Conservation (phyloP, 2,113 vertebrate species). For the Neofelis nebulosa region DNA sequence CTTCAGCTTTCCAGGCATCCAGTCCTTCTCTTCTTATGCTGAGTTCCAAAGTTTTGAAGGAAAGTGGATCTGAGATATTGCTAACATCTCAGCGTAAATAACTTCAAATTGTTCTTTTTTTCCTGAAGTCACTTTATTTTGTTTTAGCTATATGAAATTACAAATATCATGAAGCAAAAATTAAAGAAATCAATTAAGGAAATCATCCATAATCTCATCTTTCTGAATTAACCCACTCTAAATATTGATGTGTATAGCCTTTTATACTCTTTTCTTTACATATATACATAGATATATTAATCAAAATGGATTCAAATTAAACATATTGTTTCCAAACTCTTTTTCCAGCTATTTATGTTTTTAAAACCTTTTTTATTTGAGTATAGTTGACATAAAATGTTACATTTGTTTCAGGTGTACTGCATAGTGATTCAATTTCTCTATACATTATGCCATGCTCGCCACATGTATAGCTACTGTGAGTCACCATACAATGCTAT, state of each 20-base stretch:
- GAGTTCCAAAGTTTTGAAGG: not conserved
- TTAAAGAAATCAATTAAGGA: not conserved
- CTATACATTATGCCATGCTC: not conserved
- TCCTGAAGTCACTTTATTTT: not conserved
- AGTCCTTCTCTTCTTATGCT: conserved; percentile 1
- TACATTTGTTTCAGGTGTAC: not conserved
- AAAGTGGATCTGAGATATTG: not conserved
- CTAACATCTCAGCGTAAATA: conserved; percentile 12
- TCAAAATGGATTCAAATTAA: not conserved
- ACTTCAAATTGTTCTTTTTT: conserved; percentile 6
- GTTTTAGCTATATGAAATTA: not conserved
- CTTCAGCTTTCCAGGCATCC: not conserved
- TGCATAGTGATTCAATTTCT: not conserved
- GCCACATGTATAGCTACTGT: not conserved
- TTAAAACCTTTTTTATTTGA: not conserved
- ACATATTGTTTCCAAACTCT: not conserved
- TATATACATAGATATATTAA: not conserved
- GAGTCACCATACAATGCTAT: not conserved
- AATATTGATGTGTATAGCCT: not conserved
- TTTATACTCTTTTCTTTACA: not conserved
- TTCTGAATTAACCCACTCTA: not conserved
- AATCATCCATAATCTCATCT: not conserved
- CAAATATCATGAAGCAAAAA: not conserved
- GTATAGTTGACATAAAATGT: not conserved
- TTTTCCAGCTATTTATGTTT: not conserved